Percentiles rank a stretch among this genome's conserved stretches.
phyloP scores from a whole-genome alignment of 2,113 vertebrate genomes.

The Euleptes europaea region DNA sequence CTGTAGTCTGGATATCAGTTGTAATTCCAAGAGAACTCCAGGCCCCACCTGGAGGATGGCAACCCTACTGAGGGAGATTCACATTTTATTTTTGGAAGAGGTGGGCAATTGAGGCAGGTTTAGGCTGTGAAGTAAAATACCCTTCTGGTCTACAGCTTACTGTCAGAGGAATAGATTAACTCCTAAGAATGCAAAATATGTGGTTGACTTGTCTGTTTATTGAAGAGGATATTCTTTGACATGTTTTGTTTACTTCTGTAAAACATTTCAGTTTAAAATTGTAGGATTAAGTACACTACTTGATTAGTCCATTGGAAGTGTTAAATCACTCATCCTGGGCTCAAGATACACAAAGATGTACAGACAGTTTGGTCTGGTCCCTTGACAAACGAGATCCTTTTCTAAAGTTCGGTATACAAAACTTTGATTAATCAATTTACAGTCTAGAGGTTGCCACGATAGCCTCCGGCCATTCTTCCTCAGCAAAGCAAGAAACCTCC shows the following conservation, averaged over 20 bases:
- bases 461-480: conserved; percentile 43
- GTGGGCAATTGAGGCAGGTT: neutral
- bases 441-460: conserved; percentile 43
- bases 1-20: too few relatives aligned
- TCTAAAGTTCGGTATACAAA: conserved; percentile 23
- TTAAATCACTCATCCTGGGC: conserved; percentile 15
- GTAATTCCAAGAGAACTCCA: too few relatives aligned
- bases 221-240: neutral
- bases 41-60: too few relatives aligned
- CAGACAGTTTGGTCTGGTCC: neutral
- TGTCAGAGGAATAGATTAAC: neutral
- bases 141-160: neutral
- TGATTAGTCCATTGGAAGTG: neutral
- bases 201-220: neutral
- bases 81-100: too few relatives aligned
- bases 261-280: neutral
- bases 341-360: neutral
- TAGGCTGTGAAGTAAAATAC: neutral
- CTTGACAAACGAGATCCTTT: neutral
- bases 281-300: neutral
- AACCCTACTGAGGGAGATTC: too few relatives aligned
- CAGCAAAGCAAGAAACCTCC: conserved; percentile 40
- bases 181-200: neutral
- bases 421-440: conserved; percentile 54
- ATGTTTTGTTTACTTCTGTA: neutral